Base-by-base conservation (phyloP, 2,797 vertebrate genomes). In the Typhlichthys subterraneus region DNA sequence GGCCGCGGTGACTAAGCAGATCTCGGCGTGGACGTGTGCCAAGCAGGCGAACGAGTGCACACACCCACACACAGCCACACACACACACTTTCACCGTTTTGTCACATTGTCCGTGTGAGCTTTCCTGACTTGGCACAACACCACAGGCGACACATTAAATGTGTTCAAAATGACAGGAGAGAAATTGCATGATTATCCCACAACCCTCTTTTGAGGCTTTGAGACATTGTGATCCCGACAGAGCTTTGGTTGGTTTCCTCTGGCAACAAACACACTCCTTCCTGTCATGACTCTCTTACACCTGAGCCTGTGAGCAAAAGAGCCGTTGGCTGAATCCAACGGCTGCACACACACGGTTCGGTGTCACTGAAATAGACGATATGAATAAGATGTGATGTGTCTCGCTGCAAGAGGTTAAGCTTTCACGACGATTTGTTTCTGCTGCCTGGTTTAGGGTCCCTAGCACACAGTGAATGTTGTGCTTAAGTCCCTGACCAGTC, bases 401-500 rank as follows among this genome's bases (percentile, higher is more conserved):
- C 80, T 70, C 75, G 80, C 63, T 63, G 68, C 77, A 79, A 79
- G 77, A 73, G 81, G 83, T 89, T 84, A 79, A 82, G 81, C 71
- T 76, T 78, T 59, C 52, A 56, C 46, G 1, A 12, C 65, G 60
- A 63, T 81, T 59, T 72, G 61, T 74, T 56, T 67, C 61, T 76
- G 71, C 63, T 64, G 71, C 69, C 6, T 61, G 59, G 57, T 61
- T 56, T 19, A 38, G 65, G 75, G 74, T 69, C 61, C 46, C 57
- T 15, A 51, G 57, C 63, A 61, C 59, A 55, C 59, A 56, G 78
- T 48, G 17, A 62, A 71, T 52, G 72, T 74, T 79, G 70, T 82
- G 73, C 79, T 86, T 82, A 66, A 83, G 76, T 81, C 82, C 53
- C 23, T 33, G 75, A 73, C 84, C 79, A 81, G 78, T 82, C 87